Percentiles rank a stretch among this genome's conserved stretches.
phyloP scores from a whole-genome alignment of 2,888 invertebrate species.

The Watsonalla cultraria region DNA sequence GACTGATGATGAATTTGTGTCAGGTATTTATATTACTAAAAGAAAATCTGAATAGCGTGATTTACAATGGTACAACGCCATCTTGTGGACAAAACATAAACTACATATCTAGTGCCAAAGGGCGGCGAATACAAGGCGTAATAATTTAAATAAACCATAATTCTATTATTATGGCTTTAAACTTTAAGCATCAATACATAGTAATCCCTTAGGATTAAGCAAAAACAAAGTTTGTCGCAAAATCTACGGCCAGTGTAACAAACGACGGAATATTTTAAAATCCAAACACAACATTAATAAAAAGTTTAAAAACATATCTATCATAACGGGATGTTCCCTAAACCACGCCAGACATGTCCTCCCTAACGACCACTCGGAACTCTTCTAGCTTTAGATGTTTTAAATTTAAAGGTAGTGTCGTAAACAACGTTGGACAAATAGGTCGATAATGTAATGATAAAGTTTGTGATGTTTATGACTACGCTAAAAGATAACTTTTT shows the following conservation, averaged over 20 bases:
- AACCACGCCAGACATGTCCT: slow-evolving; percentile 41
- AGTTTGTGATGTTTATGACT: too few relatives aligned
- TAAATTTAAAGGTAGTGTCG: slow-evolving; percentile 15
- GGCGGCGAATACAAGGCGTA: too few relatives aligned
- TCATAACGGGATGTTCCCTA: slow-evolving; percentile 32
- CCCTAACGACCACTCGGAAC: slow-evolving; percentile 49
- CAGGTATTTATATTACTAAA: too few relatives aligned
- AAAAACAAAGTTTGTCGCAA: background rate
- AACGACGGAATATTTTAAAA: slow-evolving; percentile 19
- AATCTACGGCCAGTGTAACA: slow-evolving; percentile 10
- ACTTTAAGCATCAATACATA: background rate
- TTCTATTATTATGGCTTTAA: too few relatives aligned
- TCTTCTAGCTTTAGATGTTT: slow-evolving; percentile 44
- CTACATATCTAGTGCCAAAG: too few relatives aligned
- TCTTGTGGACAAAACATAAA: too few relatives aligned
- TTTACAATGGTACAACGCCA: too few relatives aligned
- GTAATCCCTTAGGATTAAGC: background rate
- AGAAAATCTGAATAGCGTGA: too few relatives aligned
- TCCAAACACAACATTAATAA: slow-evolving; percentile 31
- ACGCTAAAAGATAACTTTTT: too few relatives aligned
- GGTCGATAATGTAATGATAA: background rate
- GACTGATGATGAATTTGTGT: too few relatives aligned
- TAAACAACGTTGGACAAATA: background rate
- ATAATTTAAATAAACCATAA: too few relatives aligned
- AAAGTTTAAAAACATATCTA: slow-evolving; percentile 41